Evolutionary conservation across 2,113 vertebrate species (phyloP), one percentile per base, ranked within the genome.

Genomic region (Ophthalmolycus amberensis): DNA sequence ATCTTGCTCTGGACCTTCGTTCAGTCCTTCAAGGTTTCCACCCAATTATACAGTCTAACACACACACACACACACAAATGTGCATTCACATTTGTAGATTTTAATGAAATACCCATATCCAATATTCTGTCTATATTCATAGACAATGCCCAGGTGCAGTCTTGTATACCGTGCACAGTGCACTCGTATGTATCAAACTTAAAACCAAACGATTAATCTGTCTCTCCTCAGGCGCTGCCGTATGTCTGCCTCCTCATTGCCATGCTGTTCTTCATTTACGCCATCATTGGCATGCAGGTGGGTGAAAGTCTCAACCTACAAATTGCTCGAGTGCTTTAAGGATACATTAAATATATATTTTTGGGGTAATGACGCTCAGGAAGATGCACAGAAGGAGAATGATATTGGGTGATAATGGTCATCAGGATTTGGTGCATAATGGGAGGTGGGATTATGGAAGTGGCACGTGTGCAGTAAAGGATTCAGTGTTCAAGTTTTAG

Each of bases 1-100:
- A 98, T 98, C 88, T 94, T 98, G 60, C 96, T 98, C 74, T 98
- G 97, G 97, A 98, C 97, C 75, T 98, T 98, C 54, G 96, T 98
- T 76, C 97, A 98, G 80, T 98, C 97, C 34, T 98, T 98, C 91
- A 98, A 98, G 97, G 97, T 97, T 89, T 67, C 67, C 65, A 72
- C 68, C n/a, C 34, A 71, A 62, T 87, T 78, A 40, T 59, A 68
- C 66, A 48, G 10, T 38, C 54, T 32, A 74, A 70, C 71, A 56
- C 15, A 38, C 25, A 14, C 62, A 40, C 22, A 22, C 54, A 32
- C 32, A 34, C 32, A 34, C 32, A 34, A 4, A 75, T 12, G 56
- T 65, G 32, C 58, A 75, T 68, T 66, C n/a, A 72, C 14, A 46
- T 72, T 50, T 73, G 14, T 58, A 29, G 6, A 71, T 46, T 66